A percentile compares a stretch with the other conserved stretches of the same genome.
These are phyloP conservation scores for Marisa cornuarietis DNA, from an alignment of 1,140 invertebrate species.

Conservation along the genomic window DNA sequence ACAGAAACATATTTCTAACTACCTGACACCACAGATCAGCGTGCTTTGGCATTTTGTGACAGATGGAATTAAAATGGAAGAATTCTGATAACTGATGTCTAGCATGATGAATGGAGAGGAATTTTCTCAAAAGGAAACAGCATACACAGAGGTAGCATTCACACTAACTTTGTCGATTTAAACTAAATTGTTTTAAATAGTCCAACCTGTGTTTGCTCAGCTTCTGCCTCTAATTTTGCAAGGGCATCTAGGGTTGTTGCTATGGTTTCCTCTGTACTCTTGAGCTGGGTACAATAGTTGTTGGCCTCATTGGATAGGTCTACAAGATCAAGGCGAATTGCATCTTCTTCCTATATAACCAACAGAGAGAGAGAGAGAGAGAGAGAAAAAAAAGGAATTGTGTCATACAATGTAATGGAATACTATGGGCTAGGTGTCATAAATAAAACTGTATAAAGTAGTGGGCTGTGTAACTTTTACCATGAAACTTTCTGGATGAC, in stretches of 20 bases:
- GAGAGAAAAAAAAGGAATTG: background rate
- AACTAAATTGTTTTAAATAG: background rate
- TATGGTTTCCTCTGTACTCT: slow-evolving; percentile 66
- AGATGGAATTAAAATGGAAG: background rate
- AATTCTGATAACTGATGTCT: background rate
- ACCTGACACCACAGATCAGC: background rate
- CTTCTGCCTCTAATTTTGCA: slow-evolving; percentile 66
- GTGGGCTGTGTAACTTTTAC: too few species aligned
- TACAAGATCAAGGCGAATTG: slow-evolving; percentile 77
- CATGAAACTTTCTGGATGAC: too few species aligned
- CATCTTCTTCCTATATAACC: slow-evolving; percentile 76
- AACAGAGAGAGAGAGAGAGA: background rate
- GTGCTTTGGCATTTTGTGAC: background rate
- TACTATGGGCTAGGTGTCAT: too few species aligned
- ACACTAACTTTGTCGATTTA: background rate
- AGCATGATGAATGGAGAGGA: too few species aligned
- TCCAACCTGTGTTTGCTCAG: slow-evolving; percentile 64
- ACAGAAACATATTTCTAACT: background rate
- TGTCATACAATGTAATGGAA: too few species aligned
- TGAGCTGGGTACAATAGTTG: slow-evolving; percentile 72
- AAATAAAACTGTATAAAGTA: too few species aligned
- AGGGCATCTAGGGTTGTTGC: slow-evolving; percentile 69
- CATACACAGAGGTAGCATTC: background rate
- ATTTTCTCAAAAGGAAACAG: too few species aligned
- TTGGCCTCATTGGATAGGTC: slow-evolving; percentile 81